Percentiles rank a stretch among this genome's conserved stretches.
Conservation (phyloP, 2,797 vertebrate species). For the Smutsia temminckii region DNA sequence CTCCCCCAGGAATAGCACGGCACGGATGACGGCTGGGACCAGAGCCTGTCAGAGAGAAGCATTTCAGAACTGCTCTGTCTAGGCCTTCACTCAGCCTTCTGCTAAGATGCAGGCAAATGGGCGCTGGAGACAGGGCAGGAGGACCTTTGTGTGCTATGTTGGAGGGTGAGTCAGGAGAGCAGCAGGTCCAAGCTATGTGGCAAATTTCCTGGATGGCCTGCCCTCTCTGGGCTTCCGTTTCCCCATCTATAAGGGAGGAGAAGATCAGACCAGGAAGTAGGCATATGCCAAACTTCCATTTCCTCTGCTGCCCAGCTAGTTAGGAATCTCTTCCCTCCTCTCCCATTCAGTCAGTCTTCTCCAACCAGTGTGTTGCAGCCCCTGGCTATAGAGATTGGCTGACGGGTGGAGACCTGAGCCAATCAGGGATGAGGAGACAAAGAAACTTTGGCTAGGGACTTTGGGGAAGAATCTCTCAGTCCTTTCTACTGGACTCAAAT, state of each 20-base stretch:
- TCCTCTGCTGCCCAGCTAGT: background rate
- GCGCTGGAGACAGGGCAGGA: too few species aligned
- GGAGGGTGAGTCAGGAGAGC: background rate
- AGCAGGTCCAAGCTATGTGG: background rate
- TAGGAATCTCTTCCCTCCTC: background rate
- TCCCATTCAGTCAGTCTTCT: background rate
- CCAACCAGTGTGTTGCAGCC: background rate
- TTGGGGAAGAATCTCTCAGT: background rate
- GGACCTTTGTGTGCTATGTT: background rate
- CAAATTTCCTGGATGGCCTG: background rate
- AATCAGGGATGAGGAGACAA: background rate
- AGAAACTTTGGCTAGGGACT: background rate
- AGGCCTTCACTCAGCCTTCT: background rate
- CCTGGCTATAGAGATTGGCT: background rate
- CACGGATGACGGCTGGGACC: slow-evolving; percentile 86
- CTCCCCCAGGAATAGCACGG: slow-evolving; percentile 90
- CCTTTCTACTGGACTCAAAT: background rate
- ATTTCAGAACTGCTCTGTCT: background rate
- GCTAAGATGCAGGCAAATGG: background rate
- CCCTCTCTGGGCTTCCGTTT: background rate
- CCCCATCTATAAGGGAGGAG: background rate
- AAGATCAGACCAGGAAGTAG: background rate
- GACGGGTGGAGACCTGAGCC: background rate
- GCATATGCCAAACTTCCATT: background rate
- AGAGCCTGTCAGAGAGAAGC: slow-evolving; percentile 74